These are phyloP conservation scores for Drosophila meridiana DNA, from an alignment of 2,888 invertebrate species.

Conservation along the genomic window DNA sequence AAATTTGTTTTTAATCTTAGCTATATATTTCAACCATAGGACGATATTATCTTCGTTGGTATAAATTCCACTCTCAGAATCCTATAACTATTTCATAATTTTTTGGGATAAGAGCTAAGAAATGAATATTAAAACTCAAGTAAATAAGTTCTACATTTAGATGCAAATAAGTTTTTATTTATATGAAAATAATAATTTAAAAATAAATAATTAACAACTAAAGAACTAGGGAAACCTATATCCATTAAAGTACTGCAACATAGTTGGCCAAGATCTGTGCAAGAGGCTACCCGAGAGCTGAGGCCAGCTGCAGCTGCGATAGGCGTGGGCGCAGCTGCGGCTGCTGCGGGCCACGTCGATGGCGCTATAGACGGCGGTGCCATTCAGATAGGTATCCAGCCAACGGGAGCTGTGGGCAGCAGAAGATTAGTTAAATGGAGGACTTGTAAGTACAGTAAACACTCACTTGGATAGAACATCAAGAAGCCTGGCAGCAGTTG, in stretches of 20 bases:
- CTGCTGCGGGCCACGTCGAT: conserved; percentile 85
- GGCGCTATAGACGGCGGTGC: conserved; percentile 86
- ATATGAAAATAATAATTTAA: too few species aligned
- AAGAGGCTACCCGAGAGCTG: conserved; percentile 24
- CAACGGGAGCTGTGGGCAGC: conserved; percentile 75
- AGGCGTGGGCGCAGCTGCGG: conserved; percentile 84
- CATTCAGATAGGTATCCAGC: conserved; percentile 85
- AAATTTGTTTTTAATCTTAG: too few species aligned
- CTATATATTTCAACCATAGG: too few species aligned
- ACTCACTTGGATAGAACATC: conserved; percentile 86
- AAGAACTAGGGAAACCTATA: not conserved
- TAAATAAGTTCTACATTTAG: not conserved
- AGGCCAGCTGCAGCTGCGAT: conserved; percentile 85
- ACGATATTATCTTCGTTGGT: too few species aligned
- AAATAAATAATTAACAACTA: conserved; percentile 36
- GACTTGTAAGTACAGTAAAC: fast-evolving
- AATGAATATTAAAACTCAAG: not conserved
- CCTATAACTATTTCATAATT: too few species aligned
- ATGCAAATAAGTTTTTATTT: not conserved
- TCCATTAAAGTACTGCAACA: conserved; percentile 45
- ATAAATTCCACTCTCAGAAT: too few species aligned
- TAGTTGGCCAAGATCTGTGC: conserved; percentile 41
- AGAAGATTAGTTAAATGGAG: not conserved
- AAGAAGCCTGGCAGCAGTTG: conserved; percentile 85
- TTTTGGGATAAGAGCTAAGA: too few species aligned